Percentiles rank a stretch among this genome's conserved stretches.
Evolutionary conservation across 1,140 invertebrate species (phyloP).

Genomic region (Linepithema humile): DNA sequence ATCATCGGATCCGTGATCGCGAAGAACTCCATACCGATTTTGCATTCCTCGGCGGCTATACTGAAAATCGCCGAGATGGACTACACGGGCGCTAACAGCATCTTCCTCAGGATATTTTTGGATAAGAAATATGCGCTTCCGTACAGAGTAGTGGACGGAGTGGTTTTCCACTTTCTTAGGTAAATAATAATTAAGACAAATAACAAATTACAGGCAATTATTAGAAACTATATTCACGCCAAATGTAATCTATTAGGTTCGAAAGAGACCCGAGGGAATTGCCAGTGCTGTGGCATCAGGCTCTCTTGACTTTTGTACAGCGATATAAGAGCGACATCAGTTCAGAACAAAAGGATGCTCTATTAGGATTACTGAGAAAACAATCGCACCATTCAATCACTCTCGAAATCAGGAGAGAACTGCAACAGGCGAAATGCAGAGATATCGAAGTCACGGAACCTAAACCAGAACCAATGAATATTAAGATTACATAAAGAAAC

Average conservation of each 20-base stretch:
- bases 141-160: slow-evolving; percentile 96
- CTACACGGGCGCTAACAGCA: slow-evolving; percentile 98
- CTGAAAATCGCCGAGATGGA: slow-evolving; percentile 99
- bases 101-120: slow-evolving; percentile 97
- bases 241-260: slow-evolving; percentile 87
- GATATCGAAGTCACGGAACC: slow-evolving; percentile 87
- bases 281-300: slow-evolving; percentile 99
- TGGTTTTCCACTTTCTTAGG: slow-evolving; percentile 98
- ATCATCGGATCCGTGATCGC: slow-evolving; percentile 97
- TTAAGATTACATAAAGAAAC: neutral
- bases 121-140: slow-evolving; percentile 99
- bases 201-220: neutral
- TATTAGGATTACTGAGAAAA: slow-evolving; percentile 91
- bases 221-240: neutral
- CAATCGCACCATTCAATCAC: slow-evolving; percentile 94
- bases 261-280: slow-evolving; percentile 92
- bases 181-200: slow-evolving; percentile 76
- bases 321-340: slow-evolving; percentile 98
- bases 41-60: slow-evolving; percentile 98
- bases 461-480: slow-evolving; percentile 66
- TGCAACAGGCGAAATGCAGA: slow-evolving; percentile 92
- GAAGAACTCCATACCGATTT: slow-evolving; percentile 96
- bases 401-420: slow-evolving; percentile 93
- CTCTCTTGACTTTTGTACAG: slow-evolving; percentile 96
- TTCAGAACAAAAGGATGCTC: slow-evolving; percentile 94